These are phyloP conservation scores for Holothuria scabra DNA, from an alignment of 53 echinoderm and acorn worm genomes.

Conservation along the genomic window DNA sequence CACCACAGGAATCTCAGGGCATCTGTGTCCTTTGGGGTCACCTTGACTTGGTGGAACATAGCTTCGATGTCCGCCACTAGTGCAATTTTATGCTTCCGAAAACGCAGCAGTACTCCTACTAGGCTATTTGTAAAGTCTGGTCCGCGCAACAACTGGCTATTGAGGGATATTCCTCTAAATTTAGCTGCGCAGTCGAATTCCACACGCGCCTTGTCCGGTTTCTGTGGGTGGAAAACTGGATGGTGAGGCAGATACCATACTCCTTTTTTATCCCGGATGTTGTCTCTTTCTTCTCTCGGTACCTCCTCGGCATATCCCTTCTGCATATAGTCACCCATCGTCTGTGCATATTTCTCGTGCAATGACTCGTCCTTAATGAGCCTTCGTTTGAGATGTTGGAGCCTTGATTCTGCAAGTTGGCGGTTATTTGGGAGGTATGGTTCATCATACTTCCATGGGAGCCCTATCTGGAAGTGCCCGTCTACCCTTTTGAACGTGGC, in stretches of 20 bases:
- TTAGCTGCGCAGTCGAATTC: constrained; percentile 59
- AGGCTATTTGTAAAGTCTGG: constrained; percentile 45
- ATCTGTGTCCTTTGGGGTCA: constrained; percentile 23
- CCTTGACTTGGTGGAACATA: constrained; percentile 52
- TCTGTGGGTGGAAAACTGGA: constrained; percentile 46
- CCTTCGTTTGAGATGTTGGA: constrained; percentile 29
- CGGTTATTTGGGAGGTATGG: constrained; percentile 48
- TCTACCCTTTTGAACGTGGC: constrained; percentile 31
- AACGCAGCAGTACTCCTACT: constrained; percentile 28
- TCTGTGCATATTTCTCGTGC: constrained; percentile 35
- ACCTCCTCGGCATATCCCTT: constrained; percentile 47
- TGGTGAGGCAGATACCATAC: constrained; percentile 63
- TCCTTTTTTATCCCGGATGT: background rate
- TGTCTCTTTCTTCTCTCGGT: constrained; percentile 6
- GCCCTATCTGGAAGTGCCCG: constrained; percentile 53
- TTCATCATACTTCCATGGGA: constrained; percentile 42
- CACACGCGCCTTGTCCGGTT: constrained; percentile 50
- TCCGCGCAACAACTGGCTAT: constrained; percentile 47
- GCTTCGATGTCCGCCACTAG: constrained; percentile 30
- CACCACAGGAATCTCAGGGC: constrained; percentile 52
- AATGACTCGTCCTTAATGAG: constrained; percentile 40
- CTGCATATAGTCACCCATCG: constrained; percentile 8
- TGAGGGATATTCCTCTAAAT: constrained; percentile 48
- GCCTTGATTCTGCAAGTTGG: constrained; percentile 46
- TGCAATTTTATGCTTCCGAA: constrained; percentile 42